Conservation (phyloP, 2,797 vertebrate genomes). For the Scomberomorus guttatus region DNA sequence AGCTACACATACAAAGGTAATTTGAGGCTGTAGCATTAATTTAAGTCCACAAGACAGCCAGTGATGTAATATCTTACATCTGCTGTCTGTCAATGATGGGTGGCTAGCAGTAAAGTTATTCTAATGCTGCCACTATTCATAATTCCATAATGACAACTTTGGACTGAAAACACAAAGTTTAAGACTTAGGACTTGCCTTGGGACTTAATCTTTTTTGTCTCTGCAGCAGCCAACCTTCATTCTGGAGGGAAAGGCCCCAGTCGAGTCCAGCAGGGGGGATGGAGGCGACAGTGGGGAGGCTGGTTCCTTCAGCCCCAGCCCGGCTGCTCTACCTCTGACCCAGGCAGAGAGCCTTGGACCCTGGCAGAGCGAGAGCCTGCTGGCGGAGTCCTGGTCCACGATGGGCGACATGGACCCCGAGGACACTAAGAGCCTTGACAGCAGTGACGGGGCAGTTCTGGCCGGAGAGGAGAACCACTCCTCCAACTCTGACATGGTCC, state of each 20-base stretch:
- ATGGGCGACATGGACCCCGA: slow-evolving; percentile 90
- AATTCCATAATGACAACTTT: too few species aligned
- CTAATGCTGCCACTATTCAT: too few species aligned
- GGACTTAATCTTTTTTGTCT: slow-evolving; percentile 5
- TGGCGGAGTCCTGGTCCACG: slow-evolving; percentile 95
- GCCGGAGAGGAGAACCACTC: slow-evolving; percentile 92
- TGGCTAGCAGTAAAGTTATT: too few species aligned
- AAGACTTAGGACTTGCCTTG: not conserved
- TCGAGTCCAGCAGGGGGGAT: slow-evolving; percentile 84
- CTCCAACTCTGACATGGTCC: slow-evolving; percentile 93
- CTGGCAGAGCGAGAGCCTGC: slow-evolving; percentile 88
- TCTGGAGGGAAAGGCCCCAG: slow-evolving; percentile 89
- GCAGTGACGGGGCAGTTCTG: slow-evolving; percentile 81
- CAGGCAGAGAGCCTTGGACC: slow-evolving; percentile 75
- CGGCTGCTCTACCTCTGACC: slow-evolving; percentile 82
- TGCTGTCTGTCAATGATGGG: too few species aligned
- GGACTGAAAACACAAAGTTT: not conserved
- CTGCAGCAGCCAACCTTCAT: slow-evolving; percentile 80
- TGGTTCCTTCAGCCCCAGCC: slow-evolving; percentile 79
- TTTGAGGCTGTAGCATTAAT: too few species aligned
- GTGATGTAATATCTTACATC: too few species aligned
- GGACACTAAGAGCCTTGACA: slow-evolving; percentile 93
- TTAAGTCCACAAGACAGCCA: too few species aligned
- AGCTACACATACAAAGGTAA: too few species aligned
- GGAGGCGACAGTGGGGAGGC: slow-evolving; percentile 83